Conservation (phyloP, 1,140 invertebrate species). For the Ectropis grisescens region DNA sequence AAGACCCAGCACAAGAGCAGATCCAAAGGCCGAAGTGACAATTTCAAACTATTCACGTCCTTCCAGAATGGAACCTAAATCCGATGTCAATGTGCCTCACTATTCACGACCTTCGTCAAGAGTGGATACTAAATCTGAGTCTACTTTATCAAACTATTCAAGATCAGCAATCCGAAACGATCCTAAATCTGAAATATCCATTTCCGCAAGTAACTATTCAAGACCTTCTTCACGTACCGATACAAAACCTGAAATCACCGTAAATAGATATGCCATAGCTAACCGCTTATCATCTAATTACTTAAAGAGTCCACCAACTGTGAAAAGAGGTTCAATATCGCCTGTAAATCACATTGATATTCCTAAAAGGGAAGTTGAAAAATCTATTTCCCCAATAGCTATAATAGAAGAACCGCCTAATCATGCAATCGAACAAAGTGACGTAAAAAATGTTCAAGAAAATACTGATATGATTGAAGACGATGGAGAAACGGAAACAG, state of each 20-base stretch:
- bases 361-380: constrained; percentile 28
- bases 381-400: constrained; percentile 15
- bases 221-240: constrained; percentile 44
- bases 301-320: constrained; percentile 40
- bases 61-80: too few species aligned
- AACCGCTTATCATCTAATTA: constrained; percentile 48
- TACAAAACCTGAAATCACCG: constrained; percentile 25
- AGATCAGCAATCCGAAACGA: constrained; percentile 13
- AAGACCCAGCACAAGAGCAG: constrained; percentile 41
- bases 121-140: too few species aligned
- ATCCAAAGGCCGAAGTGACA: constrained; percentile 24
- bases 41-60: neutral
- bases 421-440: too few species aligned
- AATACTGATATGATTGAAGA: constrained; percentile 11
- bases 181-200: constrained; percentile 31
- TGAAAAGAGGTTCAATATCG: constrained; percentile 38
- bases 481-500: constrained; percentile 44
- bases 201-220: too few species aligned
- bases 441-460: too few species aligned
- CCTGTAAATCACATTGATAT: constrained; percentile 30
- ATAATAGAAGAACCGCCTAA: constrained; percentile 12
- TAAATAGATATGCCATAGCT: constrained; percentile 50
- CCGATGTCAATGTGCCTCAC: too few species aligned
- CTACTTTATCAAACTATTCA: too few species aligned
- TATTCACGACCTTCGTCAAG: too few species aligned